Evolutionary conservation across 2,888 invertebrate species (phyloP).

Genomic region (Spisula subtruncata): DNA sequence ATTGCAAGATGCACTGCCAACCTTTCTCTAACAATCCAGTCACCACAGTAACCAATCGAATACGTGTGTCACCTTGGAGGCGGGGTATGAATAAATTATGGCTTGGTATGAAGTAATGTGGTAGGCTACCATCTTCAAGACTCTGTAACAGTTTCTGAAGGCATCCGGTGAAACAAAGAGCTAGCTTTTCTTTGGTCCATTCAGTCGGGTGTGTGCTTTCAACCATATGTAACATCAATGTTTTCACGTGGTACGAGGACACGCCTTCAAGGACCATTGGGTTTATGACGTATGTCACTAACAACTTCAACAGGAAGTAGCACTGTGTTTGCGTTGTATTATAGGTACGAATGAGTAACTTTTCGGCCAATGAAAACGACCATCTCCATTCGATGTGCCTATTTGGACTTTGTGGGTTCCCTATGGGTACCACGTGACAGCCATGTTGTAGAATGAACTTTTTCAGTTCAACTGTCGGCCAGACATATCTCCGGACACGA

Average conservation of each 20-base stretch:
- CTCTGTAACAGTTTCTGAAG: constrained; percentile 64
- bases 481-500: constrained; percentile 61
- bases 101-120: constrained; percentile 69
- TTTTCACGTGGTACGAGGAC: constrained; percentile 68
- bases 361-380: constrained; percentile 70
- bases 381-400: constrained; percentile 70
- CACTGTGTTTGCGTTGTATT: constrained; percentile 66
- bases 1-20: constrained; percentile 68
- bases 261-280: constrained; percentile 65
- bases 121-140: constrained; percentile 66
- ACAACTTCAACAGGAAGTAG: constrained; percentile 67
- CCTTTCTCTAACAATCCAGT: constrained; percentile 63
- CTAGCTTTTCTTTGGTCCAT: constrained; percentile 66
- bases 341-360: constrained; percentile 67
- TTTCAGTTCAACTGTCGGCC: constrained; percentile 70
- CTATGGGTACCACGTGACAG: constrained; percentile 69
- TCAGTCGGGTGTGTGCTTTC: constrained; percentile 69
- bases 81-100: constrained; percentile 63
- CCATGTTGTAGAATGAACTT: constrained; percentile 70
- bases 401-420: constrained; percentile 68
- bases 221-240: constrained; percentile 70
- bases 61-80: constrained; percentile 67
- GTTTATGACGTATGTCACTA: constrained; percentile 65
- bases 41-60: constrained; percentile 50
- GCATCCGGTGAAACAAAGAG: constrained; percentile 62